These are phyloP conservation scores for Drosophila leonis DNA, from an alignment of 2,888 invertebrate species.

Conservation along the genomic window DNA sequence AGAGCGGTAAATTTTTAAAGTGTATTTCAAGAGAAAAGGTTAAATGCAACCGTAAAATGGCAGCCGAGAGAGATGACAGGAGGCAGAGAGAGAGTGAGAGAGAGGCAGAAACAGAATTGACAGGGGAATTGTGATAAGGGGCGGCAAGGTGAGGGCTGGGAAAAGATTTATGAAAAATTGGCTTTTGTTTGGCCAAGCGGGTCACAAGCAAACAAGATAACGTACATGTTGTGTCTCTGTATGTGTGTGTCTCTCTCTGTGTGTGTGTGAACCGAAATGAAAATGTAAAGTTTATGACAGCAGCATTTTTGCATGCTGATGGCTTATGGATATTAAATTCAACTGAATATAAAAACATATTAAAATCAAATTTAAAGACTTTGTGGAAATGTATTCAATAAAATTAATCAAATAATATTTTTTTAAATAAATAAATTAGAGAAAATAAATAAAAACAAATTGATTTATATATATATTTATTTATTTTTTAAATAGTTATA, in stretches of 20 bases:
- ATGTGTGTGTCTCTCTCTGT: conserved; percentile 7
- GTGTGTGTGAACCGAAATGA: conserved; percentile 57
- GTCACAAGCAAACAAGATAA: conserved; percentile 70
- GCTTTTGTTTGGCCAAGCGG: conserved; percentile 68
- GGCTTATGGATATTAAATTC: conserved; percentile 17
- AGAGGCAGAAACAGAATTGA: conserved; percentile 5
- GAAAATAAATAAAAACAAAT: background rate
- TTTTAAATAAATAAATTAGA: background rate
- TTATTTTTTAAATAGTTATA: background rate
- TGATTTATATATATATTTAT: too few species aligned
- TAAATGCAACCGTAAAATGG: conserved; percentile 76
- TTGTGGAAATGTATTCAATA: background rate
- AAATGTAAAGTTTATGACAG: conserved; percentile 71
- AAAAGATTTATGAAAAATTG: conserved; percentile 80
- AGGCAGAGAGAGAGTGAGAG: too few species aligned
- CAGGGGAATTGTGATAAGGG: conserved; percentile 40
- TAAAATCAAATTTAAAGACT: conserved; percentile 6
- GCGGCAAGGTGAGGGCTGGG: conserved; percentile 14
- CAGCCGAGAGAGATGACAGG: conserved; percentile 14
- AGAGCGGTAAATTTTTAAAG: conserved; percentile 70
- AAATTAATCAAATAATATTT: background rate
- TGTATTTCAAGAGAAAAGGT: conserved; percentile 67
- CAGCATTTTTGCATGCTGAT: conserved; percentile 22
- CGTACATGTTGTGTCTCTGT: conserved; percentile 24
- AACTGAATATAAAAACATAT: conserved; percentile 11